Conservation (phyloP, 64 coral and sea anemone species). For the Montipora sp. region DNA sequence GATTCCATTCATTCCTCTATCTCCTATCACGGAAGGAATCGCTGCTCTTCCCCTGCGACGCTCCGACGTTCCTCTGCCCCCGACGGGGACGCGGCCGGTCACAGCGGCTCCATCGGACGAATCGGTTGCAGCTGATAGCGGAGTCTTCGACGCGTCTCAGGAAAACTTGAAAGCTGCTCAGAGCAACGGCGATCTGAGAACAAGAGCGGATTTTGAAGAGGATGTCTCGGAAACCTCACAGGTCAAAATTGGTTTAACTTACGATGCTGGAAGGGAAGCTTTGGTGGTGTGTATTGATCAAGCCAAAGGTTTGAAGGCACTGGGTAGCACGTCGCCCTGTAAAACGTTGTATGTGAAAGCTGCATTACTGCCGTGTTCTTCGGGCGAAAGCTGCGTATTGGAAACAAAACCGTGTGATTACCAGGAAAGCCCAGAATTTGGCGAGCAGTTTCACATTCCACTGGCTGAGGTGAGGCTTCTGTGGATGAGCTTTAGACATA, state of each 20-base stretch:
- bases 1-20: slow-evolving; percentile 73
- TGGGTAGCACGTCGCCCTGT: slow-evolving; percentile 61
- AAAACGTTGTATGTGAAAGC: slow-evolving; percentile 73
- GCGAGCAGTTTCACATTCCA: slow-evolving; percentile 92
- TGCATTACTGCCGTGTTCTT: slow-evolving; percentile 64
- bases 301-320: slow-evolving; percentile 74
- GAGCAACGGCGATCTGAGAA: slow-evolving; percentile 63
- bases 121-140: slow-evolving; percentile 98
- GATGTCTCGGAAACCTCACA: slow-evolving; percentile 78
- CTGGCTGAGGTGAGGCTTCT: slow-evolving; percentile 74
- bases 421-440: slow-evolving; percentile 73
- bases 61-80: slow-evolving; percentile 60
- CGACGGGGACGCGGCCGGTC: slow-evolving; percentile 61
- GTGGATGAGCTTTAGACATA: background rate
- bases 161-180: slow-evolving; percentile 88
- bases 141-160: slow-evolving; percentile 95
- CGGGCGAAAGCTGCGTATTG: slow-evolving; percentile 57
- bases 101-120: slow-evolving; percentile 97
- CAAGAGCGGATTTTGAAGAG: slow-evolving; percentile 60
- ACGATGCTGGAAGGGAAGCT: slow-evolving; percentile 75
- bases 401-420: slow-evolving; percentile 82
- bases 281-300: slow-evolving; percentile 86
- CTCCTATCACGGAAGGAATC: slow-evolving; percentile 90
- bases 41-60: slow-evolving; percentile 65
- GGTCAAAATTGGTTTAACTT: slow-evolving; percentile 87